Evolutionary conservation across 2,797 vertebrate species (phyloP), one percentile per base, ranked within the genome.

Genomic region (Vireo griseus): DNA sequence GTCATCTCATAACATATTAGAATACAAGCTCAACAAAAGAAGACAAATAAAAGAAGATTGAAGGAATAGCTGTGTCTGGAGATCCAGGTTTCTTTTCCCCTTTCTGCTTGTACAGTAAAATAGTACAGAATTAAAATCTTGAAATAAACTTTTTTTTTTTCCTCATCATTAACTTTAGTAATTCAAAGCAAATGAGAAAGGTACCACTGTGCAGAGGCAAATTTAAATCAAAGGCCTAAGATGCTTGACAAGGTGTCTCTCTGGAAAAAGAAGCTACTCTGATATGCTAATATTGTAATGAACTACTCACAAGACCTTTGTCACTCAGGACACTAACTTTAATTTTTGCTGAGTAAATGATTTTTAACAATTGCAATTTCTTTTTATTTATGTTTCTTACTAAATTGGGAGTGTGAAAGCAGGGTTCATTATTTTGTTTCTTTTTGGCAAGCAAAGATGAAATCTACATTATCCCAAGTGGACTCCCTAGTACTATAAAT

Each of bases 241-340:
- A 66, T 77, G 22, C 28, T 82, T 94, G 48, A 28, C 54, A 80
- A 95, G 50, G 33, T 42, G 12, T 68, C 31, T 89, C 40, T 65
- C 35, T 35, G 35, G 73, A 20, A 19, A 82, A 80, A 65, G 74
- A 81, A 54, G 14, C 10, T 74, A 39, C 74, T 97, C 92, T 97
- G 88, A 91, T 95, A 91, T 96, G 87, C 26, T 96, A 97, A 97
- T 96, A 26, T 69, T 10, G 2, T 16, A 47, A 92, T 94, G 55
- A 89, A 78, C 94, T 95, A 93, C 95, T 95, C 77, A 95, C 44
- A 76, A 77, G 25, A 52, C 44, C 37, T 86, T 25, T 48, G 68
- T 94, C 77, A 92, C 44, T 65, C 58, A 95, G 85, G 87, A 89
- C 59, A 75, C 22, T 86, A 92, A 77, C 55, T 90, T 72, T 91